Evolutionary conservation across 2,888 invertebrate species (phyloP), one percentile per base, ranked within the genome.

Genomic region (Acrocyrtus sp.): DNA sequence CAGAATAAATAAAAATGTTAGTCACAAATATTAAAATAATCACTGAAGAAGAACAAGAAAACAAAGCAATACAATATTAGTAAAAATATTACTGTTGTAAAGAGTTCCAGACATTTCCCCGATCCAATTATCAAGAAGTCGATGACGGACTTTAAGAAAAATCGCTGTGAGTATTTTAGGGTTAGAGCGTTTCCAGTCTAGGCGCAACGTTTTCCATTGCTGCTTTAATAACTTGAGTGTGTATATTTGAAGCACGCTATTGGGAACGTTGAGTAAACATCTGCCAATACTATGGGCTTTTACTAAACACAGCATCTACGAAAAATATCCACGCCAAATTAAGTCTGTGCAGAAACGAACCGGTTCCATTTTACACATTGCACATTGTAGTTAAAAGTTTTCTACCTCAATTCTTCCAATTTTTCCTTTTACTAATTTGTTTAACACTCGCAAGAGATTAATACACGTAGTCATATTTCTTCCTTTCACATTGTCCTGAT

Each of bases 91-190:
- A 17, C 47, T 47, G 19, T 10, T 2, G 50, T 3, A 50, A 6
- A 15, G 12, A 15, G 15, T 24, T 34, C 29, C 17, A 27, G 10
- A 4, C 4, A 15, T 27, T 17, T 63, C 70, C 22, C 62, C 63
- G 3, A 63, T 34, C 70, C 70, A 70, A 26, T 63, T 45, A 19
- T 70, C 63, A 17, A 63, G 24, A 0, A 63, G 12, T 19, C 70
- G 10, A 50, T 70, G 70, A 17, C 70, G 70, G 22, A 70, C 63
- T 63, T 70, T 70, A 10, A 29, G 41, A 27, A 47, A 70, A n/a
- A 70, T 57, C 0, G 63, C 70, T 15, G 70, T 61, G 4, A 70
- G 22, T 15, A 63, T 45, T 12, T 50, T 43, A 8, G 27, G 45
- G 21, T 70, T 62, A 22, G n/a, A 34, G 29, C 56, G 47, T 24